phyloP scores from a whole-genome alignment of 2,888 invertebrate species.

The Neoaliturus tenellus region DNA sequence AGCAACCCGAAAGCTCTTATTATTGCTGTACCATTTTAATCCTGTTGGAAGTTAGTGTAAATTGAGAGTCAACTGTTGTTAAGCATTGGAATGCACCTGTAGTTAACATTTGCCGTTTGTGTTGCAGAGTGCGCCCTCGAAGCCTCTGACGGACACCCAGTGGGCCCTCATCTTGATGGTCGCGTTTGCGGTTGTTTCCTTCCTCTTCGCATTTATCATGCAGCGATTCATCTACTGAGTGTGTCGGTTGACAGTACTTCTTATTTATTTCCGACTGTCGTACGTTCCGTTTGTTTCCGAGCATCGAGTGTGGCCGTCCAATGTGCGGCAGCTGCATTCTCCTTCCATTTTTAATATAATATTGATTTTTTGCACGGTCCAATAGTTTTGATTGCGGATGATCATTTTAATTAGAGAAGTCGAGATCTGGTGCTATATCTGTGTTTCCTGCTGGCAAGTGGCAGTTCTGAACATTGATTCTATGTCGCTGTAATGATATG shows the following conservation, averaged over 20 bases:
- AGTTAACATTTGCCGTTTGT: constrained; percentile 12
- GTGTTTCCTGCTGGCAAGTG: background rate
- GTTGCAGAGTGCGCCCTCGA: constrained; percentile 69
- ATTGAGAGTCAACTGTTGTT: no score
- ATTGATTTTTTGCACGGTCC: background rate
- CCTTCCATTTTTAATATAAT: background rate
- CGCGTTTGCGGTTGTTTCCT: constrained; percentile 78
- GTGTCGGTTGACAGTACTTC: background rate
- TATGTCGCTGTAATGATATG: background rate
- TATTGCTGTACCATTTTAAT: no score
- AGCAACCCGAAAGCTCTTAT: no score
- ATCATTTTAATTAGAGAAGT: constrained; percentile 13
- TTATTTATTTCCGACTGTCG: constrained; percentile 40
- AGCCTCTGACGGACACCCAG: constrained; percentile 76
- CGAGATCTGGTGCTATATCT: constrained; percentile 44
- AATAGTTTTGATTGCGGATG: background rate
- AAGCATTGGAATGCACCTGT: no score
- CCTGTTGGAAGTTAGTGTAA: no score
- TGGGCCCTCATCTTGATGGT: constrained; percentile 79
- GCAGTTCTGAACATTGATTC: constrained; percentile 47
- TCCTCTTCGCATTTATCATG: constrained; percentile 78
- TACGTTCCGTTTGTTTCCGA: constrained; percentile 6
- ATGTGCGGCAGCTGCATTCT: constrained; percentile 16
- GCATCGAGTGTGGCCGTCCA: constrained; percentile 18
- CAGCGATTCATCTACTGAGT: constrained; percentile 73